Conservation (phyloP, 2,888 invertebrate species). For the Drosophila siamana region DNA sequence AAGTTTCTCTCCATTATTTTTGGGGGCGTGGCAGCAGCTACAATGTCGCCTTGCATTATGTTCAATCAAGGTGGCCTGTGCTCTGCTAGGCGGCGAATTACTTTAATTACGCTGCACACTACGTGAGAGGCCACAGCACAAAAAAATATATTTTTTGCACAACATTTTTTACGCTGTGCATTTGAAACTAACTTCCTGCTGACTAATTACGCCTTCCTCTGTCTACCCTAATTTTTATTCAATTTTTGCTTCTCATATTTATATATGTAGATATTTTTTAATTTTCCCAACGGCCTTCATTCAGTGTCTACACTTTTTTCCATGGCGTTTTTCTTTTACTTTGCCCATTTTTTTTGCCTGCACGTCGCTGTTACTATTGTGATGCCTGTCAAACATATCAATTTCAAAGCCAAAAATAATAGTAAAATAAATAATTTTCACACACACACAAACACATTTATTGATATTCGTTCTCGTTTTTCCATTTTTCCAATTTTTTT, state of each 20-base stretch:
- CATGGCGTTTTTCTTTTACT: slow-evolving; percentile 13
- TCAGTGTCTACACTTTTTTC: slow-evolving; percentile 28
- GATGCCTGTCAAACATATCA: slow-evolving; percentile 80
- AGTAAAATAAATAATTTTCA: slow-evolving; percentile 19
- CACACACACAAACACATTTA: slow-evolving; percentile 7
- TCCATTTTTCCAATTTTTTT: too few species aligned
- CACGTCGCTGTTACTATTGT: slow-evolving; percentile 36
- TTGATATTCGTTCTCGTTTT: slow-evolving; percentile 26
- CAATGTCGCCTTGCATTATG: too few species aligned
- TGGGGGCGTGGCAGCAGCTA: not conserved
- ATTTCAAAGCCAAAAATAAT: slow-evolving; percentile 65
- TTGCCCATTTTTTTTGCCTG: slow-evolving; percentile 29
- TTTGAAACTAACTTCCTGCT: too few species aligned
- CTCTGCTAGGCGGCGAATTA: too few species aligned
- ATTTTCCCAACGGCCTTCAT: slow-evolving; percentile 49
- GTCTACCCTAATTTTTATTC: slow-evolving; percentile 8
- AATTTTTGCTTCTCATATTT: too few species aligned
- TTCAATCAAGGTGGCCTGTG: too few species aligned
- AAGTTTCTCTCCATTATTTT: not conserved
- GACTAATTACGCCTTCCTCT: too few species aligned
- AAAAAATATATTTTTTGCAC: too few species aligned
- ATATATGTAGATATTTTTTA: slow-evolving; percentile 25
- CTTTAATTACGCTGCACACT: too few species aligned
- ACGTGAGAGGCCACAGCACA: too few species aligned
- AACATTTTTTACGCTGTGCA: too few species aligned